Base-by-base conservation (phyloP, 2,113 vertebrate genomes). In the Rhinolophus ferrumequinum region DNA sequence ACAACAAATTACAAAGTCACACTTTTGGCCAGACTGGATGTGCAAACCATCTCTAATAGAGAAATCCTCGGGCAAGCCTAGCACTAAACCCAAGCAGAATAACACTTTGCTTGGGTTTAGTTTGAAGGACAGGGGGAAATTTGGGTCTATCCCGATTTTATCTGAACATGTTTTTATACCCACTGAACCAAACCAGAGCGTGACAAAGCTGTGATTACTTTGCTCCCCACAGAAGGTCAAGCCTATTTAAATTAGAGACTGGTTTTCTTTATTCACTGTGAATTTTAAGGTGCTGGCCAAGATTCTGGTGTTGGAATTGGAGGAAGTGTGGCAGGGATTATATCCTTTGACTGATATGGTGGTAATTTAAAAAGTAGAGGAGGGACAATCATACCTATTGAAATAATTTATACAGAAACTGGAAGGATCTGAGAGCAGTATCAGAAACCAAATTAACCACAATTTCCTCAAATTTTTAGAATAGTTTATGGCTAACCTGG, bases 131-230 rank as follows among this genome's bases (percentile, higher is more conserved):
- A 33, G 60, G 47, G 93, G 85, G 86, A 96, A 88, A 97, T 97
- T 47, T 84, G 75, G 93, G 24, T 73, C 93, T 96, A 81, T 88
- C 76, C 38, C 0, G 60, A 73, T 94, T 96, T 96, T 96, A 97
- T 96, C 75, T 96, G 83, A 93, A 96, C 86, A 95, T 97, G 93
- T 95, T 97, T 97, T 97, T 86, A 96, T 28, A 97, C 95, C 85
- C 97, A 93, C 47, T 96, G 97, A 98, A 94, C 89, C 97, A 97
- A 96, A 96, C 88, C 97, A 86, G 91, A 96, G 93, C 95, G 97
- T 97, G 91, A 96, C 95, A 96, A 96, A 95, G 88, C 58, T 92
- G 64, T 87, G 95, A 97, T 97, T 96, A 95, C 77, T 97, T 80
- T 95, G 58, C 79, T 97, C 64, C 89, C 92, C 96, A 77, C 86